Percentiles rank a stretch among this genome's conserved stretches.
These are phyloP conservation scores for Physocephala rufipes DNA, from an alignment of 2,888 invertebrate species.

Conservation along the genomic window DNA sequence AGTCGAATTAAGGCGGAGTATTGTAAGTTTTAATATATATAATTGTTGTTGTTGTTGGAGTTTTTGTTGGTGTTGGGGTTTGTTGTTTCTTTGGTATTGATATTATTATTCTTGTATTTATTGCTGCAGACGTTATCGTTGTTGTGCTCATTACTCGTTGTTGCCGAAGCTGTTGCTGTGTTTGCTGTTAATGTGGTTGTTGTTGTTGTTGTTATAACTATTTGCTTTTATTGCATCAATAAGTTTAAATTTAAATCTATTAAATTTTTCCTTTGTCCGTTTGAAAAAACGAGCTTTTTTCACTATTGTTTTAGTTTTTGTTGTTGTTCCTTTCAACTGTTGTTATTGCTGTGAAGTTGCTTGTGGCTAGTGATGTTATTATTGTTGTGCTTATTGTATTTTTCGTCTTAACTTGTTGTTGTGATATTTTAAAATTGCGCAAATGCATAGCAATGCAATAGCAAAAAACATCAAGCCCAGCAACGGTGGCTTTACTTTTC, in stretches of 20 bases:
- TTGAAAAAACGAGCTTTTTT: too few relatives aligned
- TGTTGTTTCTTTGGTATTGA: neutral
- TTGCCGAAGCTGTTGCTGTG: neutral
- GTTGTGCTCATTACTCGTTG: neutral
- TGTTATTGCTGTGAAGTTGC: neutral
- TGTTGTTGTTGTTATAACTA: neutral
- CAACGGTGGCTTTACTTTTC: too few relatives aligned
- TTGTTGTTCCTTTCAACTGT: neutral
- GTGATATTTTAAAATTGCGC: conserved; percentile 8
- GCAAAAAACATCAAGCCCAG: too few relatives aligned
- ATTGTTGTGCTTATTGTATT: neutral
- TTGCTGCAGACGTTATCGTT: neutral
- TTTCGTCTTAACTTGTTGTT: neutral
- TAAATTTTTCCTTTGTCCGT: too few relatives aligned
- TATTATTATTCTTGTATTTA: neutral
- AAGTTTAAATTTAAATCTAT: too few relatives aligned
- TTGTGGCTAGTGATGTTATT: neutral
- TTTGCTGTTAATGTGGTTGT: neutral
- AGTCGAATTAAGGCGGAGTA: conserved; percentile 17
- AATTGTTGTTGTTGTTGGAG: neutral
- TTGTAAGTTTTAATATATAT: neutral
- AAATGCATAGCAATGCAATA: neutral
- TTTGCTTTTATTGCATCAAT: too few relatives aligned
- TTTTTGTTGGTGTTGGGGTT: neutral
- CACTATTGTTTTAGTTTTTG: neutral